Conservation (phyloP, 2,113 vertebrate species). For the Psilopsiagon aurifrons region DNA sequence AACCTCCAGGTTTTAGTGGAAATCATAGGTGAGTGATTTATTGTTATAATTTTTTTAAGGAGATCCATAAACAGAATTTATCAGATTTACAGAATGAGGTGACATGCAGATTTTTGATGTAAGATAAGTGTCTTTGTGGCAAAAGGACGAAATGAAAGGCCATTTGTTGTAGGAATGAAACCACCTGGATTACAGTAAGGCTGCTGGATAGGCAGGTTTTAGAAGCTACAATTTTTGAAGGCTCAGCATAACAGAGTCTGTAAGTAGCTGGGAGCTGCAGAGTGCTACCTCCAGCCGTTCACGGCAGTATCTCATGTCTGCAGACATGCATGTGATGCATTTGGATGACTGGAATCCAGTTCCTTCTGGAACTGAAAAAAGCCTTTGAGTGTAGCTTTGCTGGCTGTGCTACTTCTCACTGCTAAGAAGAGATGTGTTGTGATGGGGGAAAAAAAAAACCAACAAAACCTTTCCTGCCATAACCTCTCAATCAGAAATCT, state of each 20-base stretch:
- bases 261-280: neutral
- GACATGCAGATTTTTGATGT: neutral
- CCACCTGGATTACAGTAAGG: neutral
- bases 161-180: neutral
- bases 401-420: neutral
- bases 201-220: neutral
- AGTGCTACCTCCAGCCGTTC: neutral
- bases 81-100: neutral
- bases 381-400: neutral
- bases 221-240: neutral
- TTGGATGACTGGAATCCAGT: neutral
- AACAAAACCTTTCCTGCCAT: neutral
- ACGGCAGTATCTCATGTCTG: neutral
- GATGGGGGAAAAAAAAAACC: neutral
- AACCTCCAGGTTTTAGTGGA: neutral
- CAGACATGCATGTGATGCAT: neutral
- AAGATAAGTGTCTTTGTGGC: neutral
- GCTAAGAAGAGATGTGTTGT: neutral
- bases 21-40: neutral
- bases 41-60: neutral
- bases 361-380: neutral
- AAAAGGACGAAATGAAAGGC: neutral
- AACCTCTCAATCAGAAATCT: neutral
- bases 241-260: neutral
- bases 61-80: neutral